These are phyloP conservation scores for Lepidostoma basale DNA, from an alignment of 1,140 invertebrate genomes.

Conservation along the genomic window DNA sequence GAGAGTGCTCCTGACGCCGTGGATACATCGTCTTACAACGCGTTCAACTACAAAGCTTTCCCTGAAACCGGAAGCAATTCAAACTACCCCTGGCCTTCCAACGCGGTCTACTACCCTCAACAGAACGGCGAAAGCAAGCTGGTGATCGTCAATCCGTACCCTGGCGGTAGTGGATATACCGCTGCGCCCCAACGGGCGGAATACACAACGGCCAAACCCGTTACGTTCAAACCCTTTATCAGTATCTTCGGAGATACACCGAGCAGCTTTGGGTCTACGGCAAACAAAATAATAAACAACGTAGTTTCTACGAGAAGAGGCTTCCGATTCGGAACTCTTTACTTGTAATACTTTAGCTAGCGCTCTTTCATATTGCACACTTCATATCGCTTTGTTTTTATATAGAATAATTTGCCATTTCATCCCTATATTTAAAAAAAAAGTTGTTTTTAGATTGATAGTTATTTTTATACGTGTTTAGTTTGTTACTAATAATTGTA, in stretches of 20 bases:
- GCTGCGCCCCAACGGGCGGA: background rate
- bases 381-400: constrained; percentile 22
- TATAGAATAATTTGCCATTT: constrained; percentile 27
- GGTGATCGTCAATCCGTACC: constrained; percentile 33
- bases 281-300: constrained; percentile 40
- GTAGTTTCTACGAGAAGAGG: constrained; percentile 39
- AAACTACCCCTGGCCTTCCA: constrained; percentile 23
- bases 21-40: constrained; percentile 42
- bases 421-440: constrained; percentile 12
- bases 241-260: constrained; percentile 33
- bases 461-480: constrained; percentile 21
- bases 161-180: background rate
- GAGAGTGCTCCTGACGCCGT: constrained; percentile 42
- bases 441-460: constrained; percentile 24
- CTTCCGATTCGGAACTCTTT: constrained; percentile 42
- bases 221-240: constrained; percentile 39
- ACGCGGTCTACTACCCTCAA: constrained; percentile 4
- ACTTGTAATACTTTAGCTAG: constrained; percentile 11
- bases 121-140: constrained; percentile 10
- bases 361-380: background rate
- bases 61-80: constrained; percentile 12
- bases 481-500: constrained; percentile 24
- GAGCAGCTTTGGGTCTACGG: constrained; percentile 28
- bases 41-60: constrained; percentile 42
- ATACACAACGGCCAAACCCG: constrained; percentile 34